Evolutionary conservation across 2,797 vertebrate genomes (phyloP).

Genomic region (Furcifer pardalis): DNA sequence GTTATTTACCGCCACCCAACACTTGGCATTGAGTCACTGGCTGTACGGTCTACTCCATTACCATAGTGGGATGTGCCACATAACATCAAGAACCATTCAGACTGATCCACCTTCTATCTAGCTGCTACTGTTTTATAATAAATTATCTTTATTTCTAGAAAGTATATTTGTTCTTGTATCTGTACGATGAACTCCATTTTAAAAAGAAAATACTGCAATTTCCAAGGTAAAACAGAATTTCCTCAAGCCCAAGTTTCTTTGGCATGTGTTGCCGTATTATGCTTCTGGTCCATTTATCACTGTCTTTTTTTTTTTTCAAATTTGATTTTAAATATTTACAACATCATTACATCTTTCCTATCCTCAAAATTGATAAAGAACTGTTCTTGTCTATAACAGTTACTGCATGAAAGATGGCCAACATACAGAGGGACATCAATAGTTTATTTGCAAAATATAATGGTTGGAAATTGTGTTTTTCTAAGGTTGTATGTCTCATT

Average conservation of each 20-base stretch:
- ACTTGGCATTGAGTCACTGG: no score
- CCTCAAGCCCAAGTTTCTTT: conserved; percentile 52
- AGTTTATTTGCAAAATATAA: conserved; percentile 99
- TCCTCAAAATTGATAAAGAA: conserved; percentile 98
- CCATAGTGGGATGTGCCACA: no score
- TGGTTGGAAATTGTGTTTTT: conserved; percentile 74
- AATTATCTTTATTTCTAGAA: not conserved
- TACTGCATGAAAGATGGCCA: conserved; percentile 94
- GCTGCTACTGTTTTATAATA: not conserved
- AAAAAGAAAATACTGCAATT: conserved; percentile 67
- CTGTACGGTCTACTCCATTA: no score
- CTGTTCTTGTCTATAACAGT: conserved; percentile 96
- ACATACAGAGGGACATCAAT: conserved; percentile 97
- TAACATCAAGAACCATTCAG: conserved; percentile 27
- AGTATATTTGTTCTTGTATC: not conserved
- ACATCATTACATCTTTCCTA: conserved; percentile 94
- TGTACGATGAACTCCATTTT: not conserved
- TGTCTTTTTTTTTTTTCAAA: conserved; percentile 99
- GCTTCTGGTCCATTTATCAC: conserved; percentile 90
- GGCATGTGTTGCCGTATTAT: conserved; percentile 71
- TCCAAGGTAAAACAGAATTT: conserved; percentile 65
- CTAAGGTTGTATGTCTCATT: conserved; percentile 62
- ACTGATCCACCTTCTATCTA: not conserved
- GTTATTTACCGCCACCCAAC: no score
- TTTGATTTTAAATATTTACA: conserved; percentile 99